These are phyloP conservation scores for Heliconius sara DNA, from an alignment of 2,888 invertebrate species.

Conservation along the genomic window DNA sequence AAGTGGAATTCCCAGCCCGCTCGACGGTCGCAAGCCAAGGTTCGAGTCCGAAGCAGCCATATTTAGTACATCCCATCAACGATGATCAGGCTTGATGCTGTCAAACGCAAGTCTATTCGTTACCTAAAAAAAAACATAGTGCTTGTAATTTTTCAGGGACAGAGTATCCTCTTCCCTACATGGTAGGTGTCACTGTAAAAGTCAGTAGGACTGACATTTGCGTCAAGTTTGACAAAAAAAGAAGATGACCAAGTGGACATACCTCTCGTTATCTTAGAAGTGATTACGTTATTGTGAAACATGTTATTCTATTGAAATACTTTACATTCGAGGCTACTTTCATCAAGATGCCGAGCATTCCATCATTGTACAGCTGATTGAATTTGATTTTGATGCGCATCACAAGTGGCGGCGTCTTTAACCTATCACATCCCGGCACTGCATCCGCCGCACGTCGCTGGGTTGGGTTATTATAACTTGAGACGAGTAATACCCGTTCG, in stretches of 20 bases:
- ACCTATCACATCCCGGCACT: constrained; percentile 49
- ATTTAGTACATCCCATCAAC: too few relatives aligned
- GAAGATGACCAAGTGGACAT: neutral
- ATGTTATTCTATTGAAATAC: neutral
- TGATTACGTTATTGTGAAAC: neutral
- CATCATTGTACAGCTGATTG: constrained; percentile 30
- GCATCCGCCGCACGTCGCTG: constrained; percentile 48
- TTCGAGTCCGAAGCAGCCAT: too few relatives aligned
- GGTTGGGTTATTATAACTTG: constrained; percentile 54
- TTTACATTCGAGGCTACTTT: constrained; percentile 8
- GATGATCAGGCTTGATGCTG: too few relatives aligned
- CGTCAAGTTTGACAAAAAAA: too few relatives aligned
- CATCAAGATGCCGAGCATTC: constrained; percentile 21
- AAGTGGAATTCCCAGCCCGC: too few relatives aligned
- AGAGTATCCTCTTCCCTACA: too few relatives aligned
- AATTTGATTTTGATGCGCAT: constrained; percentile 43
- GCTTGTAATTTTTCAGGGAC: too few relatives aligned
- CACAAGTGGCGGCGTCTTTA: constrained; percentile 42
- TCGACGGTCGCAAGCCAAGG: too few relatives aligned
- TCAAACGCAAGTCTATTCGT: too few relatives aligned
- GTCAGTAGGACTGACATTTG: too few relatives aligned
- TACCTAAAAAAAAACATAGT: too few relatives aligned
- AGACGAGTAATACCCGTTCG: constrained; percentile 63
- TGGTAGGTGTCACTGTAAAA: too few relatives aligned
- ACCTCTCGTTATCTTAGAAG: neutral